Evolutionary conservation across 2,888 invertebrate genomes (phyloP).

Genomic region (Pecten maximus): DNA sequence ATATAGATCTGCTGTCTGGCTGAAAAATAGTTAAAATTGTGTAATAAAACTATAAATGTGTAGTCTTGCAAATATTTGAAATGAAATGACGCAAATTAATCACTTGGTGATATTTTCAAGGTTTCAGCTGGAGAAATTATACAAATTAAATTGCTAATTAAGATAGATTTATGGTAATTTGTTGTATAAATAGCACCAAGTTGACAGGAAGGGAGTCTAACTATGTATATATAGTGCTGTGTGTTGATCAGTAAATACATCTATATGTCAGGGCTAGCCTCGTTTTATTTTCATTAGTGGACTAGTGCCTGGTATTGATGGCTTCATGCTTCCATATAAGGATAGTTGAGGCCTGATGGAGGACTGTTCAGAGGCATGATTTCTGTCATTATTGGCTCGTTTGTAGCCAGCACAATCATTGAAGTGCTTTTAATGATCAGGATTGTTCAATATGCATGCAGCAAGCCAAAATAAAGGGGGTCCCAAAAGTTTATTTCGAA

Average conservation of each 20-base stretch:
- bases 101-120: not conserved
- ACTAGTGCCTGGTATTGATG: not conserved
- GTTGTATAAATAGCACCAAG: not conserved
- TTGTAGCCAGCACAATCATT: not conserved
- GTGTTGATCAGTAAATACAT: not conserved
- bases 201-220: not conserved
- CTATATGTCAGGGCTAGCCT: not conserved
- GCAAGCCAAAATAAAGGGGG: not conserved
- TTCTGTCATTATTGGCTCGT: not conserved
- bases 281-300: slow-evolving; percentile 1
- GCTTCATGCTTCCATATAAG: not conserved
- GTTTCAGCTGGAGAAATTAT: not conserved
- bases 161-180: not conserved
- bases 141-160: not conserved
- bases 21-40: too few species aligned
- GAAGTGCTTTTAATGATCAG: not conserved
- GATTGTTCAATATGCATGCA: not conserved
- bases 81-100: too few species aligned
- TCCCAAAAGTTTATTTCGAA: not conserved
- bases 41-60: too few species aligned
- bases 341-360: not conserved
- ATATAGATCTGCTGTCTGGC: too few species aligned
- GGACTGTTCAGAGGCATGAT: not conserved
- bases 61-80: too few species aligned
- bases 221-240: not conserved